Conservation (phyloP, 2,797 vertebrate species). For the Falco naumanni region DNA sequence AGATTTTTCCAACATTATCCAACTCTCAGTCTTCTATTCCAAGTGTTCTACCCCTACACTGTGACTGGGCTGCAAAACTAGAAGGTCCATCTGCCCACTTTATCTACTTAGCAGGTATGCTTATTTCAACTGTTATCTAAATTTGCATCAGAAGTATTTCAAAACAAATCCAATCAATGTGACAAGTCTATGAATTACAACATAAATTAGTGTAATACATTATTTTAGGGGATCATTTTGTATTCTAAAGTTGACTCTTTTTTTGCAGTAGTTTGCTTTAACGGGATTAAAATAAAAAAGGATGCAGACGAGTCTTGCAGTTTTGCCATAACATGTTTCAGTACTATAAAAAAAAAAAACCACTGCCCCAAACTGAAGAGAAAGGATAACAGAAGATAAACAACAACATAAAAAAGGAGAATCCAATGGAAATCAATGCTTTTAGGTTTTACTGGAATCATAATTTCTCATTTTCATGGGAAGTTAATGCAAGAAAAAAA, state of each 20-base stretch:
- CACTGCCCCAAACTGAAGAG: neutral
- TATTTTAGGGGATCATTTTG: neutral
- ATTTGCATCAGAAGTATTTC: neutral
- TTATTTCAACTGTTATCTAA: neutral
- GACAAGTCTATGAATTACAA: neutral
- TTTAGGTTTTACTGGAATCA: neutral
- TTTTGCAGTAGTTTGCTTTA: neutral
- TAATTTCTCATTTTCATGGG: neutral
- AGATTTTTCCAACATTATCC: slow-evolving; percentile 56
- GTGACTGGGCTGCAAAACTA: slow-evolving; percentile 51
- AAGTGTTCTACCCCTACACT: slow-evolving; percentile 50
- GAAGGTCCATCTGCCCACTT: slow-evolving; percentile 59
- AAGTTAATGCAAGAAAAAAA: neutral
- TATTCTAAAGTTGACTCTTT: neutral
- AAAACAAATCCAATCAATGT: neutral
- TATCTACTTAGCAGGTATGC: slow-evolving; percentile 15
- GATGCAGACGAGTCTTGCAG: neutral
- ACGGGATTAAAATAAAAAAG: neutral
- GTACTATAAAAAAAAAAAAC: neutral
- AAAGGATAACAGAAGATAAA: neutral
- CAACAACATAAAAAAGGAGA: neutral
- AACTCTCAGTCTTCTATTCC: slow-evolving; percentile 42
- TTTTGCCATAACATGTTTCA: neutral
- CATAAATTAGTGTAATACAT: neutral
- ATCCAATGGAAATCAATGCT: neutral